Percentiles rank a stretch among this genome's conserved stretches.
Conservation (phyloP, 1,140 invertebrate species). For the Arion vulgaris region DNA sequence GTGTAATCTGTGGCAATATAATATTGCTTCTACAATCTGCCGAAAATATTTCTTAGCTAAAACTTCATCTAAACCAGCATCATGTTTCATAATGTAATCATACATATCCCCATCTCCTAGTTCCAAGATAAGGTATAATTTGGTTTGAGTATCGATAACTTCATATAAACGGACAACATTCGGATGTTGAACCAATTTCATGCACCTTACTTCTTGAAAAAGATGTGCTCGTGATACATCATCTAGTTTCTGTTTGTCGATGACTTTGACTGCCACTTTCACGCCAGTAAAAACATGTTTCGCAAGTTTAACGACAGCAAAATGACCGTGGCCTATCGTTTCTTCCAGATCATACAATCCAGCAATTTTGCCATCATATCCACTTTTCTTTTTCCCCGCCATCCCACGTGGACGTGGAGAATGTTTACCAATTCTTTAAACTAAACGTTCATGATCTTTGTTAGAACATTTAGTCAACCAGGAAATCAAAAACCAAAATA, state of each 20-base stretch:
- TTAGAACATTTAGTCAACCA: neutral
- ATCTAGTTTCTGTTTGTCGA: conserved; percentile 98
- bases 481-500: neutral
- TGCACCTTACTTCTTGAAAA: conserved; percentile 95
- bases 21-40: conserved; percentile 97
- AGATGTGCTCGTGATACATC: conserved; percentile 96
- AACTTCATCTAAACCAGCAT: conserved; percentile 77
- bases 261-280: conserved; percentile 90
- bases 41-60: conserved; percentile 91
- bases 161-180: conserved; percentile 99
- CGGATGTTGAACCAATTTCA: conserved; percentile 98
- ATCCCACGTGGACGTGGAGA: neutral
- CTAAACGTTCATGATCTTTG: neutral
- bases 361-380: conserved; percentile 89
- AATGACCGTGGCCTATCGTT: conserved; percentile 88
- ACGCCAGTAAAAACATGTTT: conserved; percentile 98
- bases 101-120: conserved; percentile 99
- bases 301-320: conserved; percentile 98
- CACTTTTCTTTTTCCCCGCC: conserved; percentile 44
- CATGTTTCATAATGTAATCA: conserved; percentile 98
- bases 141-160: conserved; percentile 94
- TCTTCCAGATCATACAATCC: conserved; percentile 97
- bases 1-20: conserved; percentile 96
- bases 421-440: no score
- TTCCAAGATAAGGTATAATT: conserved; percentile 88